Percentiles rank a stretch among this genome's conserved stretches.
Evolutionary conservation across 2,888 invertebrate species (phyloP).

Genomic region (Bibio marci): DNA sequence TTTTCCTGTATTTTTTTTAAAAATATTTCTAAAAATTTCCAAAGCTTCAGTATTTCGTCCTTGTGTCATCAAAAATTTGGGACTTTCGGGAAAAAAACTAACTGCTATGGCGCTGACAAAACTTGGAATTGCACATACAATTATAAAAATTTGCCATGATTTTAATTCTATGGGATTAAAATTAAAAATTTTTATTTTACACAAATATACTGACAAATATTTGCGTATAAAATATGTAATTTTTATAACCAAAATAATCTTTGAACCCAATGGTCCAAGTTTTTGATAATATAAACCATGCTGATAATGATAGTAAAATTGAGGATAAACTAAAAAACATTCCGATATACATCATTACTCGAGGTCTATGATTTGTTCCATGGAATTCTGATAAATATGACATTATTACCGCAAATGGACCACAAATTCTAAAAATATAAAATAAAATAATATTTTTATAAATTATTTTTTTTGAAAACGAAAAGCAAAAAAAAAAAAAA

Average conservation of each 20-base stretch:
- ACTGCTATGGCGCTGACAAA: conserved; percentile 43
- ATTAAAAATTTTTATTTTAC: too few relatives aligned
- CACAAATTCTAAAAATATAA: conserved; percentile 34
- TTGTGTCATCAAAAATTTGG: conserved; percentile 57
- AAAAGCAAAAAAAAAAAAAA: not conserved
- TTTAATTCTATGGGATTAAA: conserved; percentile 29
- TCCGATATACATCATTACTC: conserved; percentile 45
- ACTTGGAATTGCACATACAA: conserved; percentile 41
- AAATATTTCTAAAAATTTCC: conserved; percentile 43
- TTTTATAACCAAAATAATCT: too few relatives aligned
- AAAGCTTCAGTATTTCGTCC: conserved; percentile 49
- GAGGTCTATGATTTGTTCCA: conserved; percentile 41
- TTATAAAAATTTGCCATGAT: conserved; percentile 43
- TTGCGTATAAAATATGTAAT: not conserved
- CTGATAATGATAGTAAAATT: conserved; percentile 46
- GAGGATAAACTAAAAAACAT: conserved; percentile 47
- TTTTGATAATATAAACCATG: conserved; percentile 52
- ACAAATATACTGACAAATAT: too few relatives aligned
- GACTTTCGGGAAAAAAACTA: conserved; percentile 54
- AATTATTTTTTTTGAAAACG: not conserved
- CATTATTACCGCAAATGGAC: conserved; percentile 55
- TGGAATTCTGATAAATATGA: conserved; percentile 61
- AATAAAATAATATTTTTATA: not conserved
- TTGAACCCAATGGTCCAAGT: conserved; percentile 22
- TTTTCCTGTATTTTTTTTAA: conserved; percentile 44